Conservation (phyloP, 2,113 vertebrate genomes). For the Amazona guildingii region DNA sequence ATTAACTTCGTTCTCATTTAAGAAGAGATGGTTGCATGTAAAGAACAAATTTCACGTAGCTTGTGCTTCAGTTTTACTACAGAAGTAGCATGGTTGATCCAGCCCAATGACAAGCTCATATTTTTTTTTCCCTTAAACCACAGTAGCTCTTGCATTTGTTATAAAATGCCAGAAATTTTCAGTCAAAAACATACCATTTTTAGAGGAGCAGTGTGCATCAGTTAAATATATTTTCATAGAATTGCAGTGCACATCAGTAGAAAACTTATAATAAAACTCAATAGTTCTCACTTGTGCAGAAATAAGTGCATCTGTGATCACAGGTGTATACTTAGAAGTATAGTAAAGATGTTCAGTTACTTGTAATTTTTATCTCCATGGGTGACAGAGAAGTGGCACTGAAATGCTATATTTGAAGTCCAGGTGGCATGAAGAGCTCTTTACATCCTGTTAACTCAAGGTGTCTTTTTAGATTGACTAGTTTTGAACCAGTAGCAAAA, state of each 20-base stretch:
- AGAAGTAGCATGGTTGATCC: background rate
- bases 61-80: background rate
- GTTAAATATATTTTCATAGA: background rate
- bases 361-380: background rate
- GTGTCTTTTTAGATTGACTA: background rate
- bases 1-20: background rate
- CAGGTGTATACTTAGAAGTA: background rate
- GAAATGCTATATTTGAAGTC: background rate
- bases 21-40: background rate
- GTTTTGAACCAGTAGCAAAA: background rate
- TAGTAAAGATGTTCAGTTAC: background rate
- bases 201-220: background rate
- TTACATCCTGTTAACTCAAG: background rate
- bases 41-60: background rate
- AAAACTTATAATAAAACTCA: background rate
- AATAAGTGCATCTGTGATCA: background rate
- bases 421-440: background rate
- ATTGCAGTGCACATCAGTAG: background rate
- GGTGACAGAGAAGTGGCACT: background rate
- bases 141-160: background rate
- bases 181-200: background rate
- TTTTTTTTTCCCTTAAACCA: background rate
- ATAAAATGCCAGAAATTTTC: background rate
- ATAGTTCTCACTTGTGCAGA: background rate
- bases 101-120: background rate